phyloP scores from a whole-genome alignment of 92 coral and sea anemone genomes.

The Porites rus region DNA sequence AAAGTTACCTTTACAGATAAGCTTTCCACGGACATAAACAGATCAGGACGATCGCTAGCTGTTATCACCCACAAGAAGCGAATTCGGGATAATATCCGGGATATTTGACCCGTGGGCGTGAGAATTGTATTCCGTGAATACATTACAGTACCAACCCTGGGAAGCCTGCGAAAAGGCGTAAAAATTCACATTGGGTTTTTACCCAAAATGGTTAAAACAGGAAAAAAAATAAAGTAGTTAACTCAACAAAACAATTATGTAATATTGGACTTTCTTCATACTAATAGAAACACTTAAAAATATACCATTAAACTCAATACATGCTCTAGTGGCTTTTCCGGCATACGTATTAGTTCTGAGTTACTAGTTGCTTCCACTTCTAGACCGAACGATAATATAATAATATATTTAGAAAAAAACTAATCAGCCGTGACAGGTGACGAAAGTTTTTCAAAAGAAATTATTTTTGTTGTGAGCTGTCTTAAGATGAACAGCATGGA shows the following conservation, averaged over 20 bases:
- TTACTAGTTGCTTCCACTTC: background rate
- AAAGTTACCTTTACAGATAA: constrained; percentile 5
- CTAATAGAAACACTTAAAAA: background rate
- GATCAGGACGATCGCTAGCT: background rate
- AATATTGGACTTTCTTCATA: background rate
- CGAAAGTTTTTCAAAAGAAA: constrained; percentile 9
- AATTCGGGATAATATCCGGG: constrained; percentile 24
- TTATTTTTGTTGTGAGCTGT: constrained; percentile 3
- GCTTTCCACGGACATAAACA: constrained; percentile 7
- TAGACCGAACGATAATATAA: background rate
- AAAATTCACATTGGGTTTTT: background rate
- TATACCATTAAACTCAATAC: background rate
- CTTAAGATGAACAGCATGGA: background rate
- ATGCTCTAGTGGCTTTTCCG: background rate
- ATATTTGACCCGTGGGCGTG: constrained; percentile 43
- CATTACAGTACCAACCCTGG: background rate
- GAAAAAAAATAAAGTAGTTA: background rate
- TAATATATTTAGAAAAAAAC: background rate
- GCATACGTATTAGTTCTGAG: background rate
- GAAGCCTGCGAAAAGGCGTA: too few species aligned
- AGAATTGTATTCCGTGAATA: constrained; percentile 13
- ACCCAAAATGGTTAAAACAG: background rate
- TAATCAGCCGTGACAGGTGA: background rate
- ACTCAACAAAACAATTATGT: background rate
- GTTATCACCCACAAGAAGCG: background rate